Evolutionary conservation across 2,888 invertebrate species (phyloP).

Genomic region (Nemurella pictetii): DNA sequence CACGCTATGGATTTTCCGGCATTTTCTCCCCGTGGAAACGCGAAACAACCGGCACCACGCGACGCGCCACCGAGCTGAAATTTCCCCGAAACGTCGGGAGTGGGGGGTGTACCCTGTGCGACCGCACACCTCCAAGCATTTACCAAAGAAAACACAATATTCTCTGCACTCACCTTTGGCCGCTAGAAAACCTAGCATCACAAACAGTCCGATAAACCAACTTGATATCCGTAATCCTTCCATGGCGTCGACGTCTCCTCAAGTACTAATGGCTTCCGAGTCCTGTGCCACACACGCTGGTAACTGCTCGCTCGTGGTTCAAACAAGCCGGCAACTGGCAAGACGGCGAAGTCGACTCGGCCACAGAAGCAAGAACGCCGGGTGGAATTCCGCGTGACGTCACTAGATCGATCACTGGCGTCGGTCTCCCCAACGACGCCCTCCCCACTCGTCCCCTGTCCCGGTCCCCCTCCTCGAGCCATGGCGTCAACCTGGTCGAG

Average conservation of each 20-base stretch:
- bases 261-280: no score
- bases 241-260: background rate
- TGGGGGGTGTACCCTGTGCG: no score
- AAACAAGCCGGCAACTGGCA: background rate
- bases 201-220: constrained; percentile 28
- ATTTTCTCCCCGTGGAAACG: no score
- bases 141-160: no score
- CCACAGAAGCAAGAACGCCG: background rate
- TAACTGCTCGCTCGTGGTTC: background rate
- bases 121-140: no score
- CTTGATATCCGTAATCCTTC: constrained; percentile 36
- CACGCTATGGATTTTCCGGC: no score
- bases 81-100: no score
- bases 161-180: constrained; percentile 34
- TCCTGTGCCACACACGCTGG: no score
- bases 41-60: no score
- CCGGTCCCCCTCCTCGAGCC: background rate
- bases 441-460: no score
- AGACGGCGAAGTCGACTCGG: background rate
- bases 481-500: no score
- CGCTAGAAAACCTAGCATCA: constrained; percentile 36
- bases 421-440: background rate
- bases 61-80: no score
- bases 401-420: background rate
- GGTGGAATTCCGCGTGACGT: background rate